A percentile compares a stretch with the other conserved stretches of the same genome.
These are phyloP conservation scores for Pontoporia blainvillei DNA, from an alignment of 2,113 vertebrate genomes.

Conservation along the genomic window DNA sequence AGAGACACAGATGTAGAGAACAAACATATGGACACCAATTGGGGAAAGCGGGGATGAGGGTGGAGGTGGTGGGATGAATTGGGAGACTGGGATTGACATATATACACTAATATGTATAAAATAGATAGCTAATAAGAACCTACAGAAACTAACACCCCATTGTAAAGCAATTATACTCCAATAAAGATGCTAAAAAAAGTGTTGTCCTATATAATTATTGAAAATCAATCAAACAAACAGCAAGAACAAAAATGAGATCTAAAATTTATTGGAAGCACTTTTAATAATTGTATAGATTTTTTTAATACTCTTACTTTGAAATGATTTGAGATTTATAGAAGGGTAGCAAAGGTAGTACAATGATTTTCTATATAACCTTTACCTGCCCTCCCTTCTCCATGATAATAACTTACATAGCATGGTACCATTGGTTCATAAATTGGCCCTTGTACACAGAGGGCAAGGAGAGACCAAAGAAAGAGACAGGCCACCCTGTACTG, in stretches of 20 bases:
- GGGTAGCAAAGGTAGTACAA: background rate
- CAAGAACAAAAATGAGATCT: background rate
- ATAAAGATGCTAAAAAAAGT: background rate
- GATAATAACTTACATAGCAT: background rate
- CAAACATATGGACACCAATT: no score
- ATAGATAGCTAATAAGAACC: no score
- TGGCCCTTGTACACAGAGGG: background rate
- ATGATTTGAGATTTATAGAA: background rate
- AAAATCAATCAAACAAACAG: background rate
- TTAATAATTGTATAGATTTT: background rate
- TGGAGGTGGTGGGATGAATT: no score
- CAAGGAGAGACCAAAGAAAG: background rate
- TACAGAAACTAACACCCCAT: no score
- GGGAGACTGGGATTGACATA: no score
- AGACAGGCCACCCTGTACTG: background rate
- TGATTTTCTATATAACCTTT: background rate
- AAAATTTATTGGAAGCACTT: background rate
- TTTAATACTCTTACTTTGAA: background rate
- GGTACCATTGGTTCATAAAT: background rate
- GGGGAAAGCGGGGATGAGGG: no score
- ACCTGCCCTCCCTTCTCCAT: background rate
- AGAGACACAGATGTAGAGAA: no score
- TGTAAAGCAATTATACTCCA: no score
- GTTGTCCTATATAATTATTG: background rate
- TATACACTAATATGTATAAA: no score